Conservation (phyloP, 1,140 invertebrate species). For the Amyelois transitella region DNA sequence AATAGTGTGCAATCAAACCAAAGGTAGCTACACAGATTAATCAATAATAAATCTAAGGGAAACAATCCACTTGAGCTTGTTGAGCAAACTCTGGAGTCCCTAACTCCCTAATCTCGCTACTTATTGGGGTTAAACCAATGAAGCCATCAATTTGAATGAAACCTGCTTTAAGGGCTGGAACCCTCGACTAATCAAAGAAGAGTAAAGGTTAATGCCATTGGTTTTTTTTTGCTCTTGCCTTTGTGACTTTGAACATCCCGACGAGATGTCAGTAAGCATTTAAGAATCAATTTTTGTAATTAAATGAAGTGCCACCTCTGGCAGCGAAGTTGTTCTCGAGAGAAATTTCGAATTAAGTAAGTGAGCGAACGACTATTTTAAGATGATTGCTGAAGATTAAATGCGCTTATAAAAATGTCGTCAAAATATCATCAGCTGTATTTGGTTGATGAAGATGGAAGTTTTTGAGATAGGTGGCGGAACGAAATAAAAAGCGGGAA, state of each 20-base stretch:
- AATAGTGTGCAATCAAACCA: conserved; percentile 2
- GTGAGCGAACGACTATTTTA: too few species aligned
- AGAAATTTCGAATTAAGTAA: too few species aligned
- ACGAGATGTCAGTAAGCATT: not conserved
- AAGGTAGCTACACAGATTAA: not conserved
- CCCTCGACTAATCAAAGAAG: conserved; percentile 31
- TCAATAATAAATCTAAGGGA: conserved; percentile 11
- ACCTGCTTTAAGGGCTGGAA: conserved; percentile 27
- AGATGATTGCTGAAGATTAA: too few species aligned
- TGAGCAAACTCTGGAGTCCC: conserved; percentile 31
- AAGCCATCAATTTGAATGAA: conserved; percentile 53
- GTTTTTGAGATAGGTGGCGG: too few species aligned
- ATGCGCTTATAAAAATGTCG: too few species aligned
- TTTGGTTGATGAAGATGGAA: too few species aligned
- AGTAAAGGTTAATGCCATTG: conserved; percentile 26
- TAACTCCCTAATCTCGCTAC: conserved; percentile 31
- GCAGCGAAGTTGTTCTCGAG: too few species aligned
- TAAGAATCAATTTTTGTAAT: too few species aligned
- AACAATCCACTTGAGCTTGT: conserved; percentile 41
- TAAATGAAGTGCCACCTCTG: too few species aligned
- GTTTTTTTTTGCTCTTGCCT: conserved; percentile 22
- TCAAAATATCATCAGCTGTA: too few species aligned
- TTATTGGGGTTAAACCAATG: conserved; percentile 52
- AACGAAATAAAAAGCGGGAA: too few species aligned
- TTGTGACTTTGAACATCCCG: conserved; percentile 3